Evolutionary conservation across 2,888 invertebrate genomes (phyloP).

Genomic region (Lithophane socia): DNA sequence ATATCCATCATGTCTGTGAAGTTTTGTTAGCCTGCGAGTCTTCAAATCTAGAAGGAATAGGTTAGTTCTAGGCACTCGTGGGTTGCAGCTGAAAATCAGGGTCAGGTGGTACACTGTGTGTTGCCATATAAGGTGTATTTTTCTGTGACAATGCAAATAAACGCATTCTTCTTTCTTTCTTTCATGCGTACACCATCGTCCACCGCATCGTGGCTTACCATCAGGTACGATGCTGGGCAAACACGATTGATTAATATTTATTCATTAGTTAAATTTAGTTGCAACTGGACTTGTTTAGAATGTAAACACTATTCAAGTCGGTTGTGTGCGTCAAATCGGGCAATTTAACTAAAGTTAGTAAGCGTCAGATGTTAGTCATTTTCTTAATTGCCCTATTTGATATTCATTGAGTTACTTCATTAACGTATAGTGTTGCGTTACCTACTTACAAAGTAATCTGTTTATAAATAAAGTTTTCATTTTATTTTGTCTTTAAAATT

Average conservation of each 20-base stretch:
- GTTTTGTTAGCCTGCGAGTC: neutral
- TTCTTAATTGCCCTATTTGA: slow-evolving; percentile 20
- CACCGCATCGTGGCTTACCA: too few species aligned
- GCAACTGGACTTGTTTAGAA: neutral
- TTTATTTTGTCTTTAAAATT: neutral
- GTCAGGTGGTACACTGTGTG: too few species aligned
- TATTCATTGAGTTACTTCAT: slow-evolving; percentile 29
- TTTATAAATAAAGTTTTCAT: slow-evolving; percentile 27
- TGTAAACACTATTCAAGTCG: neutral
- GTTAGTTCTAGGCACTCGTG: neutral
- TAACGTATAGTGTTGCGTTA: neutral
- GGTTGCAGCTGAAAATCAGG: too few species aligned
- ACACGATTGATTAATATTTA: too few species aligned
- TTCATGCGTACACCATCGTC: neutral
- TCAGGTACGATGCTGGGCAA: neutral
- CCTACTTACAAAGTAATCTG: neutral
- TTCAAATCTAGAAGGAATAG: neutral
- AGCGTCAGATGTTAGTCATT: neutral
- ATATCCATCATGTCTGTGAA: neutral
- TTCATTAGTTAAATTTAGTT: too few species aligned
- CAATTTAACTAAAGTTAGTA: neutral
- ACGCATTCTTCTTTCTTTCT: too few species aligned
- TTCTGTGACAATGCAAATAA: too few species aligned
- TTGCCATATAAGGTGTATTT: too few species aligned
- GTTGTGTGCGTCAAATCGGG: neutral